These are phyloP conservation scores for Brachylomia viminalis DNA, from an alignment of 2,888 invertebrate genomes.

Conservation along the genomic window DNA sequence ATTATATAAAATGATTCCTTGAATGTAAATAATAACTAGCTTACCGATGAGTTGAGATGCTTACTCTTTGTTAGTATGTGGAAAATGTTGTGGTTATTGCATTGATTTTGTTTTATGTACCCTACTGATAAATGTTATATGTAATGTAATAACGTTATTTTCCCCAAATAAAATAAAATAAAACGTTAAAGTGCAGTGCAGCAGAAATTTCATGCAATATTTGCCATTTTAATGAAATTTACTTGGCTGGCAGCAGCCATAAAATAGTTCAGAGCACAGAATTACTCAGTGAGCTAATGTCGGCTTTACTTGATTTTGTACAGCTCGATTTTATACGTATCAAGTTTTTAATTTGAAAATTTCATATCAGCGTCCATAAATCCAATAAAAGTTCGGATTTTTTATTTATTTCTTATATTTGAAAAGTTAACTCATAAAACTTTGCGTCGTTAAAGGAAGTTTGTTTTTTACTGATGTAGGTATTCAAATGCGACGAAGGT, in stretches of 20 bases:
- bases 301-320: slow-evolving; percentile 56
- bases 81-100: too few relatives aligned
- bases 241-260: slow-evolving; percentile 63
- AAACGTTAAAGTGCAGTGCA: slow-evolving; percentile 57
- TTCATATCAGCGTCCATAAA: slow-evolving; percentile 33
- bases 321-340: slow-evolving; percentile 60
- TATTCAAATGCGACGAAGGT: neutral
- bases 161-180: too few relatives aligned
- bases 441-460: slow-evolving; percentile 17
- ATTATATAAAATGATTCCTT: too few relatives aligned
- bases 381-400: slow-evolving; percentile 33
- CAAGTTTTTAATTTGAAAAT: slow-evolving; percentile 54
- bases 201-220: slow-evolving; percentile 63
- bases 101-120: too few relatives aligned
- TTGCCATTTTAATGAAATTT: slow-evolving; percentile 68
- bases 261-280: slow-evolving; percentile 61
- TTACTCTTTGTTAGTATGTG: too few relatives aligned
- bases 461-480: neutral
- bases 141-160: too few relatives aligned
- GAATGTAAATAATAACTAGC: too few relatives aligned
- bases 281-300: slow-evolving; percentile 61
- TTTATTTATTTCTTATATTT: slow-evolving; percentile 41
- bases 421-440: slow-evolving; percentile 35
- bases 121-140: too few relatives aligned
- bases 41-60: too few relatives aligned